These are phyloP conservation scores for Torymus auratus DNA, from an alignment of 2,888 invertebrate genomes.

Conservation along the genomic window DNA sequence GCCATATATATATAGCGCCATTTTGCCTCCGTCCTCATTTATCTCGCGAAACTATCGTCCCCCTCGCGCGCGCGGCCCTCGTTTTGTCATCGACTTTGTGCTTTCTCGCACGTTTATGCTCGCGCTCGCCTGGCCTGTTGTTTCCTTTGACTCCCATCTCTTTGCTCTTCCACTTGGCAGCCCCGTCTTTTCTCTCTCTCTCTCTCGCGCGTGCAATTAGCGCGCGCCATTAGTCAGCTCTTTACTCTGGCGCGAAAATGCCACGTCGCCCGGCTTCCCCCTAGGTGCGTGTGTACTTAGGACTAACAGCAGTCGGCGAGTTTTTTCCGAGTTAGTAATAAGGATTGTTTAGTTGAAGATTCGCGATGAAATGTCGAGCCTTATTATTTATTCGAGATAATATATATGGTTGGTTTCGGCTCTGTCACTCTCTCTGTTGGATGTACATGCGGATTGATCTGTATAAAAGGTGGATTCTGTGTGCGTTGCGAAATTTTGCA, in stretches of 20 bases:
- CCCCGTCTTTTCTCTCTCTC: conserved; percentile 41
- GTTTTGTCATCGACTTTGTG: conserved; percentile 45
- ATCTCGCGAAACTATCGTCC: not conserved
- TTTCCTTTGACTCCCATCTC: conserved; percentile 32
- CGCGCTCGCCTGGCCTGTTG: conserved; percentile 9
- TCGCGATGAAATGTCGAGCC: too few species aligned
- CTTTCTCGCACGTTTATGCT: not conserved
- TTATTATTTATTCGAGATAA: too few species aligned
- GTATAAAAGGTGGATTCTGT: too few species aligned
- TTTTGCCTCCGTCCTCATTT: not conserved
- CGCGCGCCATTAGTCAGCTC: conserved; percentile 73
- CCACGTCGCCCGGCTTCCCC: conserved; percentile 35
- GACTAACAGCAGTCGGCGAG: too few species aligned
- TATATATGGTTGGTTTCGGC: too few species aligned
- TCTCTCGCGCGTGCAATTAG: conserved; percentile 73
- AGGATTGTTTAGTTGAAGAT: too few species aligned
- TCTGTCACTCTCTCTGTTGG: too few species aligned
- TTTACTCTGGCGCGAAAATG: conserved; percentile 43
- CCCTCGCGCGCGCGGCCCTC: not conserved
- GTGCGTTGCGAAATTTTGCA: too few species aligned
- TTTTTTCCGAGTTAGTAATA: too few species aligned
- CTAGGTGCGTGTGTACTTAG: not conserved
- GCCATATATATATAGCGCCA: too few species aligned
- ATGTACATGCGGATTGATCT: too few species aligned
- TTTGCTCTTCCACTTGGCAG: conserved; percentile 33